A percentile compares a stretch with the other conserved stretches of the same genome.
phyloP scores from a whole-genome alignment of 2,797 vertebrate genomes.

The Ptychobarbus kaznakovi region DNA sequence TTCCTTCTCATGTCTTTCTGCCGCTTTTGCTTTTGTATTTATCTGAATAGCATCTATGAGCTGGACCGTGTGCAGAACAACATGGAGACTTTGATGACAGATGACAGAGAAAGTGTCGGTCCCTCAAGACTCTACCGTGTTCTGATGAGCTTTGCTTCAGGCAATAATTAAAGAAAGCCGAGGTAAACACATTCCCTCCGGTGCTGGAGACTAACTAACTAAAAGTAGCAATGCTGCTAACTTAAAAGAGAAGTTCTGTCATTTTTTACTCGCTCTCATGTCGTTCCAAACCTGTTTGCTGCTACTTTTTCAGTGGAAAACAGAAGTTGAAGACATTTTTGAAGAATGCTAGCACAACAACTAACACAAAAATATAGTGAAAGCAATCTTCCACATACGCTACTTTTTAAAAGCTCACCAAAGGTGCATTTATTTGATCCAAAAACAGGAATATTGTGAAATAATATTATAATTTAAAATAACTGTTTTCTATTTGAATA shows the following conservation, averaged over 20 bases:
- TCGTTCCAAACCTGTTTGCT: background rate
- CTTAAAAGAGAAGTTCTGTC: constrained; percentile 14
- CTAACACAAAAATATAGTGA: background rate
- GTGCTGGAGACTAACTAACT: constrained; percentile 7
- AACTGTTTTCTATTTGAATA: background rate
- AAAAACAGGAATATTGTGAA: background rate
- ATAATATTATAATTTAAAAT: background rate
- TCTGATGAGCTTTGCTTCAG: constrained; percentile 55
- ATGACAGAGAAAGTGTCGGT: constrained; percentile 66
- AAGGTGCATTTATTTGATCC: background rate
- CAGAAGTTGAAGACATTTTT: background rate
- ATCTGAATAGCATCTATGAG: constrained; percentile 46
- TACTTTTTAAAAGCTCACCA: background rate
- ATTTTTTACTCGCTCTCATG: constrained; percentile 1
- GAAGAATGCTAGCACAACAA: background rate
- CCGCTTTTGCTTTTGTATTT: constrained; percentile 15
- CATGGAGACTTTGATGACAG: constrained; percentile 67
- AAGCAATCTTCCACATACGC: too few relatives aligned
- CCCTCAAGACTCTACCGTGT: constrained; percentile 47
- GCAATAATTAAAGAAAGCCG: constrained; percentile 63
- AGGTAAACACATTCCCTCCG: constrained; percentile 54
- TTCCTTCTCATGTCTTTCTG: constrained; percentile 2
- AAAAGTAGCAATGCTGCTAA: constrained; percentile 12
- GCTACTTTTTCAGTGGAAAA: background rate
- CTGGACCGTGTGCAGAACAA: constrained; percentile 64